These are phyloP conservation scores for Drosophila chauvacae DNA, from an alignment of 1,140 invertebrate genomes.

Conservation along the genomic window DNA sequence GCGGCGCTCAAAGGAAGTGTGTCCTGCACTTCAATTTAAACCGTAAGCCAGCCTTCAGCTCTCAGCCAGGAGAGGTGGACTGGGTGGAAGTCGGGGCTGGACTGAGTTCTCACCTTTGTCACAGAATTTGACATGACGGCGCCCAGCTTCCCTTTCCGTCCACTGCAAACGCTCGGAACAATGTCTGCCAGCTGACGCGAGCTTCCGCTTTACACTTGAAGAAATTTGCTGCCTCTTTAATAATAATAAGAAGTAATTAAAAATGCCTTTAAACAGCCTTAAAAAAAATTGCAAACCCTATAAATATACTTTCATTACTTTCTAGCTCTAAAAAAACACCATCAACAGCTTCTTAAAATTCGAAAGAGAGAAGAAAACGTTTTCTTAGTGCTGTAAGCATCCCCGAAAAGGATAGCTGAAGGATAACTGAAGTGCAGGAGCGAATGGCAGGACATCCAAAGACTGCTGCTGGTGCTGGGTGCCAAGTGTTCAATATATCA, in stretches of 20 bases:
- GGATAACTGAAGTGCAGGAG: slow-evolving; percentile 23
- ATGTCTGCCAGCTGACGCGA: slow-evolving; percentile 68
- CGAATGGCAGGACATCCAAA: slow-evolving; percentile 38
- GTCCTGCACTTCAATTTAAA: slow-evolving; percentile 68
- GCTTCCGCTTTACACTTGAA: slow-evolving; percentile 45
- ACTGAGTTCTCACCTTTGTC: slow-evolving; percentile 69
- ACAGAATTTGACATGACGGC: slow-evolving; percentile 66
- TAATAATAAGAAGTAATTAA: background rate
- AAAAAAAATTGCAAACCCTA: background rate
- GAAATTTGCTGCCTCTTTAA: background rate
- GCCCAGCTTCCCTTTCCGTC: slow-evolving; percentile 15
- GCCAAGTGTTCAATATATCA: slow-evolving; percentile 83
- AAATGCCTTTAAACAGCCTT: background rate
- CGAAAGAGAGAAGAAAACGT: background rate
- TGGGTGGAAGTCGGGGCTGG: slow-evolving; percentile 3
- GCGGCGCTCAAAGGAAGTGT: slow-evolving; percentile 44
- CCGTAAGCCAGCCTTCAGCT: slow-evolving; percentile 66
- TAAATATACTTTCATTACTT: background rate
- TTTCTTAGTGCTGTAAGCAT: slow-evolving; percentile 13
- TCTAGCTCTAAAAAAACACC: background rate
- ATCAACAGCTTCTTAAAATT: background rate
- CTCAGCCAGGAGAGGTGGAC: slow-evolving; percentile 11
- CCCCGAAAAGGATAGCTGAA: slow-evolving; percentile 7
- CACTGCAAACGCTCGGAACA: slow-evolving; percentile 57
- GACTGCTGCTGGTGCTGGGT: slow-evolving; percentile 77